Evolutionary conservation across 2,113 vertebrate genomes (phyloP), one percentile per base, ranked within the genome.

Genomic region (Datnioides undecimradiatus): DNA sequence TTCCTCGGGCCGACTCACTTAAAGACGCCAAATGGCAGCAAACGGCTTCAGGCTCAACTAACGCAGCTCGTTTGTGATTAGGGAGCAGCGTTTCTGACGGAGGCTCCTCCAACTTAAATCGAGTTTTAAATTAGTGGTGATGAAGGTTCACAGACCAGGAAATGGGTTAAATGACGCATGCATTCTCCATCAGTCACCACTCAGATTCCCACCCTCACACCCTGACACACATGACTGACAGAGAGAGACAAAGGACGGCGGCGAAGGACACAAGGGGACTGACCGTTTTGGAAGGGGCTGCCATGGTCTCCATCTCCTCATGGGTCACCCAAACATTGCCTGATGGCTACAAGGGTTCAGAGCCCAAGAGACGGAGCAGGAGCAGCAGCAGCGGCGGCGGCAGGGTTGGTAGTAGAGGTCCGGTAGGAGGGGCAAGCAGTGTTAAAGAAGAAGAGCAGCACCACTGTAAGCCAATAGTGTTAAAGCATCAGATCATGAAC

Each of bases 271-370:
- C 55, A 73, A 8, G 33, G 43, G 70, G 80, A 98, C 98, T 97
- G 92, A 99, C 98, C 97, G 96, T 97, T 97, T 97, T 99, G 86
- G 97, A 95, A 79, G 98, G 97, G 92, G 98, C 97, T 62, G 98
- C 95, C 82, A 99, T 94, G 70, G 96, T 99, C 95, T 99, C 97
- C 97, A 99, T 98, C 95, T 99, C 98, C 96, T 99, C 97, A 77
- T 99, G 98, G 90, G 97, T 99, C 94, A 99, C 95, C 98, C 98
- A 99, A 31, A 99, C 98, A 83, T 99, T 99, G 94, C 98, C 98
- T 93, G 97, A 99, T 64, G 97, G 96, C 98, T 99, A 95, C 91
- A 91, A 77, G 81, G 90, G 93, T 90, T n/a, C 82, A 73, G 88
- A 70, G 90, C 94, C 95, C 94, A 0, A 91, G 91, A 94, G 91